Evolutionary conservation across 2,888 invertebrate genomes (phyloP).

Genomic region (Pheosia gnoma): DNA sequence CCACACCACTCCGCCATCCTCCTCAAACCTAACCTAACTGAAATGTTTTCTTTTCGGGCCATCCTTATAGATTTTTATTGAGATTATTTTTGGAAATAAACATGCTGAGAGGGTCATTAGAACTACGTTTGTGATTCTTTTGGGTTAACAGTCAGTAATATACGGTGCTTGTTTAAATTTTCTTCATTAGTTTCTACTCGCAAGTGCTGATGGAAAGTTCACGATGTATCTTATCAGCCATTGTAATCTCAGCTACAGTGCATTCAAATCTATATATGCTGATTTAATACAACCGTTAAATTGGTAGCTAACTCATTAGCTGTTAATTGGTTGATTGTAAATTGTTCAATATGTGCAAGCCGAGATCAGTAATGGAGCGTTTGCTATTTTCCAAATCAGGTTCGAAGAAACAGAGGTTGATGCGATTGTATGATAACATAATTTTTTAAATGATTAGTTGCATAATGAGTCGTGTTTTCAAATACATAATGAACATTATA

Average conservation of each 20-base stretch:
- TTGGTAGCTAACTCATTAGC: slow-evolving; percentile 5
- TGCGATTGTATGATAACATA: too few species aligned
- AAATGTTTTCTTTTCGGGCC: not conserved
- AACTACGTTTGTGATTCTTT: too few species aligned
- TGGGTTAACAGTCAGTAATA: too few species aligned
- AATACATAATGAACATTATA: too few species aligned
- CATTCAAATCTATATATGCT: slow-evolving; percentile 10
- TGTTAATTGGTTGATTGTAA: slow-evolving; percentile 30
- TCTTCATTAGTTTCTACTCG: not conserved
- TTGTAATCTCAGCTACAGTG: slow-evolving; percentile 5
- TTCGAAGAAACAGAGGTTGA: not conserved
- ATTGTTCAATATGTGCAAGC: slow-evolving; percentile 21
- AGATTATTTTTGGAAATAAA: not conserved
- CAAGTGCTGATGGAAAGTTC: not conserved
- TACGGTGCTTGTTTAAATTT: not conserved
- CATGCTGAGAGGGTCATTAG: not conserved
- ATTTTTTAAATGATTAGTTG: too few species aligned
- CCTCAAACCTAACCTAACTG: not conserved
- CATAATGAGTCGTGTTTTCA: too few species aligned
- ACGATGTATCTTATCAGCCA: not conserved
- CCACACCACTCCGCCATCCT: too few species aligned
- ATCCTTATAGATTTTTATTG: not conserved
- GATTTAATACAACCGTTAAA: slow-evolving; percentile 18
- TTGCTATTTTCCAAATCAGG: slow-evolving; percentile 13
- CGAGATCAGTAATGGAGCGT: slow-evolving; percentile 25